A percentile compares a stretch with the other conserved stretches of the same genome.
phyloP scores from a whole-genome alignment of 2,797 vertebrate species.

The Cynopterus sphinx region DNA sequence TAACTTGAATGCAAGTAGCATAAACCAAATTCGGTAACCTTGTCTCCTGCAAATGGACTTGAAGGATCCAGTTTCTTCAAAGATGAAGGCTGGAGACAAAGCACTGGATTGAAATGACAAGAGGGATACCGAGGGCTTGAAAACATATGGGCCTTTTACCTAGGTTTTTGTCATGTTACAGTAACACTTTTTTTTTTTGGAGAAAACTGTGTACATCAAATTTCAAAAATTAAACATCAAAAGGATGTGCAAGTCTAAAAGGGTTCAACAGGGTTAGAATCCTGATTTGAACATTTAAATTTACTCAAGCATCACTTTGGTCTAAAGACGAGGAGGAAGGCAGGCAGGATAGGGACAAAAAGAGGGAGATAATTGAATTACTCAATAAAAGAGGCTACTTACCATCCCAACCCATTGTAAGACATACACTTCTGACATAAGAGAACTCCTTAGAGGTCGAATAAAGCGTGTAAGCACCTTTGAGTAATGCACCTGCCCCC shows the following conservation, averaged over 20 bases:
- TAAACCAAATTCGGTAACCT: constrained; percentile 73
- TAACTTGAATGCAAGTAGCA: constrained; percentile 66
- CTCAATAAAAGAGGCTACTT: constrained; percentile 84
- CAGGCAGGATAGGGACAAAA: constrained; percentile 79
- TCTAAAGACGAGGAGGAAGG: constrained; percentile 73
- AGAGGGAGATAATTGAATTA: constrained; percentile 80
- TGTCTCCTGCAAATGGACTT: constrained; percentile 61
- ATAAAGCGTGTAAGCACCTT: constrained; percentile 77
- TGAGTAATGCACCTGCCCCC: constrained; percentile 75
- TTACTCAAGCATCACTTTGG: constrained; percentile 77
- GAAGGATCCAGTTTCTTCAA: constrained; percentile 67
- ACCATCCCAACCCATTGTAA: constrained; percentile 84
- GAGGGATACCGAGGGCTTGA: constrained; percentile 47
- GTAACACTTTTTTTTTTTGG: constrained; percentile 62
- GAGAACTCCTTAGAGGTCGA: constrained; percentile 79
- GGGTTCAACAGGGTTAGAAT: constrained; percentile 65
- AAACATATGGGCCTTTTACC: constrained; percentile 39
- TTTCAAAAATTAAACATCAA: constrained; percentile 56
- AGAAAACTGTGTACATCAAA: constrained; percentile 74
- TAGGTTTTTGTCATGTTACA: constrained; percentile 78
- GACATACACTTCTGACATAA: constrained; percentile 82
- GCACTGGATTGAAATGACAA: constrained; percentile 56
- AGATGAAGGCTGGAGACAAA: constrained; percentile 73
- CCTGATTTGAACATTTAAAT: constrained; percentile 78
- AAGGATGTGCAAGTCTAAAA: constrained; percentile 76